phyloP scores from a whole-genome alignment of 2,888 invertebrate species.

The Melitaea athalia region DNA sequence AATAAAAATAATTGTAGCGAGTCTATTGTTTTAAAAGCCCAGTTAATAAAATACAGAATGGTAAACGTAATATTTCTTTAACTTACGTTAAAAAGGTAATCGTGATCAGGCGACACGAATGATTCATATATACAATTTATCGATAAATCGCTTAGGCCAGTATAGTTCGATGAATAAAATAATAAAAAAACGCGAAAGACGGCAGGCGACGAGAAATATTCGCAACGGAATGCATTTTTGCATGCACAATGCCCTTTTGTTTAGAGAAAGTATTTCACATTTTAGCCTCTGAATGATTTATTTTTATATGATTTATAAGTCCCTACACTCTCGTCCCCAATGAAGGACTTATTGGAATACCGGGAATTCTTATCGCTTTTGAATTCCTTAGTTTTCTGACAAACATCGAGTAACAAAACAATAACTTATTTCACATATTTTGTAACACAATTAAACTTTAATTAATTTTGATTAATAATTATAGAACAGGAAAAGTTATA shows the following conservation, averaged over 20 bases:
- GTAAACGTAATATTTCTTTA: conserved; percentile 9
- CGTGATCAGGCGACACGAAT: conserved; percentile 76
- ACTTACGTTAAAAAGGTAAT: conserved; percentile 57
- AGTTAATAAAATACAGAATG: background rate
- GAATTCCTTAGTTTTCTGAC: background rate
- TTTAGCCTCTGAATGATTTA: conserved; percentile 74
- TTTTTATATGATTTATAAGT: conserved; percentile 78
- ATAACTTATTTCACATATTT: no score
- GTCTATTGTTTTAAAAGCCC: background rate
- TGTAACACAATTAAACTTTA: no score
- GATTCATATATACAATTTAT: conserved; percentile 65
- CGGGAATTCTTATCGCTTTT: background rate
- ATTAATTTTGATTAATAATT: no score
- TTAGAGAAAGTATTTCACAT: conserved; percentile 82
- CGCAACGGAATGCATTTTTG: conserved; percentile 77
- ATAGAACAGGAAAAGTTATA: no score
- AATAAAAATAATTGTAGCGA: background rate
- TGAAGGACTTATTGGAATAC: conserved; percentile 14
- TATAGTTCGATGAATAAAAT: conserved; percentile 62
- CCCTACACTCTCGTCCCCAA: conserved; percentile 52
- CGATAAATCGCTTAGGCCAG: conserved; percentile 68
- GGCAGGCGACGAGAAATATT: conserved; percentile 80
- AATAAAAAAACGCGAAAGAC: conserved; percentile 54
- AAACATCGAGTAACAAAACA: no score
- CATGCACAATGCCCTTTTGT: conserved; percentile 81